Percentiles rank a stretch among this genome's conserved stretches.
These are phyloP conservation scores for Megalopta genalis DNA, from an alignment of 1,140 invertebrate genomes.

Conservation along the genomic window DNA sequence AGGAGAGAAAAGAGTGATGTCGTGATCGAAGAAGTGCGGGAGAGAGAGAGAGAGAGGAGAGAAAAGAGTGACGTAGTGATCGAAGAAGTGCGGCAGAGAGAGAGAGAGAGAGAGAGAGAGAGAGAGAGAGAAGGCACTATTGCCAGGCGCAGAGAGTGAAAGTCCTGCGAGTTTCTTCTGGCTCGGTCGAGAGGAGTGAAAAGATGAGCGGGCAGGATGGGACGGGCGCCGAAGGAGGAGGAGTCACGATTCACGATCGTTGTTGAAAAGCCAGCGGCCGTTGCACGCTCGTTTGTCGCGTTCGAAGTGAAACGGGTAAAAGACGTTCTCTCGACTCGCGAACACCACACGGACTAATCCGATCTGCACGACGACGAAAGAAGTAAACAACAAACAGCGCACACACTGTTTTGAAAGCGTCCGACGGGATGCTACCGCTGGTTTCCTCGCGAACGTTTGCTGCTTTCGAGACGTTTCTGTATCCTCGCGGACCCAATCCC, in stretches of 20 bases:
- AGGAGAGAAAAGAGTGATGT: background rate
- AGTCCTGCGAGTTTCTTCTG: slow-evolving; percentile 27
- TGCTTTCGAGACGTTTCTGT: background rate
- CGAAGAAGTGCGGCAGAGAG: no score
- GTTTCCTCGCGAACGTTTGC: background rate
- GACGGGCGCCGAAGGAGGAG: background rate
- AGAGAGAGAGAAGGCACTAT: no score
- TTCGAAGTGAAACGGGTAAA: slow-evolving; percentile 2
- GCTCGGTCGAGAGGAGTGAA: background rate
- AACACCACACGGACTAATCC: background rate
- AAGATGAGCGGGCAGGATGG: slow-evolving; percentile 14
- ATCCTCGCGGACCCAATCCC: background rate
- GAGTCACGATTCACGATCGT: background rate
- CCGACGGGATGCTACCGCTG: slow-evolving; percentile 1
- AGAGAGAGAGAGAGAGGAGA: background rate
- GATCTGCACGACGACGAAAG: background rate
- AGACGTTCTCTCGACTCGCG: slow-evolving; percentile 2
- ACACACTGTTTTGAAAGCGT: slow-evolving; percentile 21
- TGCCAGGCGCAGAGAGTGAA: slow-evolving; percentile 33
- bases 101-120: no score
- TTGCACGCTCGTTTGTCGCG: background rate
- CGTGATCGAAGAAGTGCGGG: no score
- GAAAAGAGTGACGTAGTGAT: background rate
- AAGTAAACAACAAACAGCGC: slow-evolving; percentile 1
- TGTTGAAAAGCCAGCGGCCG: no score